These are phyloP conservation scores for Brachypterus glaber DNA, from an alignment of 2,888 invertebrate species.

Conservation along the genomic window DNA sequence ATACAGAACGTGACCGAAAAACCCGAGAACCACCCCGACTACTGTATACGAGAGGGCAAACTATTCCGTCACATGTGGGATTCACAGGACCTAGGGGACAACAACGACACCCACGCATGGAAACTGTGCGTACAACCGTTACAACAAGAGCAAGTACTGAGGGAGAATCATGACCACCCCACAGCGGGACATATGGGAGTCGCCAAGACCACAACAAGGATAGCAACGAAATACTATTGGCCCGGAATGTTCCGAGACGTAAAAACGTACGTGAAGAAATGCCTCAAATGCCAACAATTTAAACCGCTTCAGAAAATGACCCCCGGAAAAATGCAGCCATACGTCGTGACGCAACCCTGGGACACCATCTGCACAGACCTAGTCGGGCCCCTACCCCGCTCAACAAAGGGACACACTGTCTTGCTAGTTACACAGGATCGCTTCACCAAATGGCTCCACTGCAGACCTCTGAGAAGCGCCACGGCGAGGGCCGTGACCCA, in stretches of 20 bases:
- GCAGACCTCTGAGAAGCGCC: conserved; percentile 20
- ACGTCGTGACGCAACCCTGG: conserved; percentile 16
- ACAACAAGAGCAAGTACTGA: too few relatives aligned
- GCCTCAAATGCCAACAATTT: conserved; percentile 19
- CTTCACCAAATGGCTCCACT: conserved; percentile 22
- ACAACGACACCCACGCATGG: too few relatives aligned
- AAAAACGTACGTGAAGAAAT: conserved; percentile 16
- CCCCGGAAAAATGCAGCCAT: conserved; percentile 16
- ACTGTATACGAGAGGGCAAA: neutral
- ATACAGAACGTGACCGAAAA: neutral
- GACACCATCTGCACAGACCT: conserved; percentile 8
- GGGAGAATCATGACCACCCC: conserved; percentile 4
- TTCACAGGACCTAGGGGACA: neutral
- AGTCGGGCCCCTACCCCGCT: conserved; percentile 12
- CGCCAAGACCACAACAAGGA: conserved; percentile 17
- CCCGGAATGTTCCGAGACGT: conserved; percentile 18
- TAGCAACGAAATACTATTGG: conserved; percentile 20
- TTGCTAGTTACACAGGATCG: conserved; percentile 22
- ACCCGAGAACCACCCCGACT: neutral
- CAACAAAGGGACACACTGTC: conserved; percentile 19
- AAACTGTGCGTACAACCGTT: too few relatives aligned
- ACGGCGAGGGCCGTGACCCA: conserved; percentile 19
- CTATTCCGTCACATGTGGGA: neutral
- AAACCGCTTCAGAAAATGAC: conserved; percentile 18
- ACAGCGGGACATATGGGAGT: conserved; percentile 9